Base-by-base conservation (phyloP, 2,797 vertebrate genomes). In the Micrastur ruficollis region DNA sequence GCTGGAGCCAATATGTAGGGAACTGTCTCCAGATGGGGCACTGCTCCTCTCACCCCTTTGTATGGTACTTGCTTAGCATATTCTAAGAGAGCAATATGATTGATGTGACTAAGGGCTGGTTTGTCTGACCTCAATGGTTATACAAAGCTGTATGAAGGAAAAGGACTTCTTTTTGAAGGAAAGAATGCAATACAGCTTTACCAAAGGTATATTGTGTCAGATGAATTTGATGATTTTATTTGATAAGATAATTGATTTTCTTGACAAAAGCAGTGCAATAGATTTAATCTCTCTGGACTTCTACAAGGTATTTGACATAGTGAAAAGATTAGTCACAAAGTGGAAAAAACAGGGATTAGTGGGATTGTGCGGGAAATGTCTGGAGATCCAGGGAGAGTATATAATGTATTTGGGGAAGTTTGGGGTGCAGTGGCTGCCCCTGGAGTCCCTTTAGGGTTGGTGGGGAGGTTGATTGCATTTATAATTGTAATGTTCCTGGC, bases 241-340 rank as follows among this genome's bases (percentile, higher is more conserved):
- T 87, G 84, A 85, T 93, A 86, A 89, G 86, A 76, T 93, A 86
- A 94, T 91, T 79, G 79, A 87, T 95, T 94, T 94, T 91, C 72
- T 86, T 74, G 74, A 91, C 84, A 91, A 94, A 89, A 87, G 46
- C 59, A 29, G 40, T 38, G n/a, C 68, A 81, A 86, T 67, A 86
- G 89, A 97, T 96, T 31, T 89, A 93, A 96, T 91, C 94, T 92
- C 59, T 83, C 75, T 65, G 86, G 79, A 74, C 61, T 94, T 74
- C 56, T 65, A 19, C 58, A 81, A 66, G 61, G 61, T 38, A 76
- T 87, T 61, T 92, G 89, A 74, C 61, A 18, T 32, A 68, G 65
- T 68, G 86, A 66, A 91, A 87, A 86, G 86, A 92, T 95, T 10
- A 87, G 81, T 68, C 56, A 81, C 56, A 81, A 91, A 89, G 40